Conservation (phyloP, 2,888 invertebrate species). For the Drosophila neoperkinsi region DNA sequence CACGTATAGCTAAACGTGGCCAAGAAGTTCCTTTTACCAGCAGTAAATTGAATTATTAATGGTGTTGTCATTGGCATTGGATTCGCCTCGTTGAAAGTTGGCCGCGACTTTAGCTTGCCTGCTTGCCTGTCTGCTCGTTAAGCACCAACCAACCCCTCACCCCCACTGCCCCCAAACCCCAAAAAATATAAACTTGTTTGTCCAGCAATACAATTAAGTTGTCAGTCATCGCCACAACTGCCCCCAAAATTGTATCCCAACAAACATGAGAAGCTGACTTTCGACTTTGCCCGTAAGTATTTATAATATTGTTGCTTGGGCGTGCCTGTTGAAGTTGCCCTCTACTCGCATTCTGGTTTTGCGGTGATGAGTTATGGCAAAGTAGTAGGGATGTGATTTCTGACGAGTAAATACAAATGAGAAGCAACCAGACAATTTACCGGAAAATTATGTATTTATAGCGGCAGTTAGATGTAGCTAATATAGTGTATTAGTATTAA, state of each 20-base stretch:
- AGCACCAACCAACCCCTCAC: neutral
- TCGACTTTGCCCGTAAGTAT: slow-evolving; percentile 42
- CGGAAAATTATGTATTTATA: neutral
- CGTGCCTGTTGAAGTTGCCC: slow-evolving; percentile 9
- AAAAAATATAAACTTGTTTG: slow-evolving; percentile 64
- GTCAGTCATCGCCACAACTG: slow-evolving; percentile 65
- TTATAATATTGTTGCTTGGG: slow-evolving; percentile 21
- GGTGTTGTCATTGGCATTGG: slow-evolving; percentile 70
- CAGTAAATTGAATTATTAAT: slow-evolving; percentile 77
- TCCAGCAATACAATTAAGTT: slow-evolving; percentile 71
- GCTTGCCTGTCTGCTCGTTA: slow-evolving; percentile 41
- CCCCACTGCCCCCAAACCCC: neutral
- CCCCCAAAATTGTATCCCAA: slow-evolving; percentile 4
- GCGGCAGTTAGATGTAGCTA: neutral
- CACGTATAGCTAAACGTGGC: slow-evolving; percentile 11
- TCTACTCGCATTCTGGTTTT: neutral
- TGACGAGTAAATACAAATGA: slow-evolving; percentile 15
- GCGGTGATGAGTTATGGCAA: slow-evolving; percentile 25
- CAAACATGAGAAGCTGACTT: slow-evolving; percentile 41
- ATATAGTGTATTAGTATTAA: neutral
- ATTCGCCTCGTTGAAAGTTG: slow-evolving; percentile 53
- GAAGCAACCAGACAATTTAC: neutral
- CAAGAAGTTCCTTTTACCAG: slow-evolving; percentile 29
- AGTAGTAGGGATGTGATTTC: slow-evolving; percentile 20
- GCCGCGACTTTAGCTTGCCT: slow-evolving; percentile 51